Base-by-base conservation (phyloP, 2,888 invertebrate species). In the Drosophila hamatofila region DNA sequence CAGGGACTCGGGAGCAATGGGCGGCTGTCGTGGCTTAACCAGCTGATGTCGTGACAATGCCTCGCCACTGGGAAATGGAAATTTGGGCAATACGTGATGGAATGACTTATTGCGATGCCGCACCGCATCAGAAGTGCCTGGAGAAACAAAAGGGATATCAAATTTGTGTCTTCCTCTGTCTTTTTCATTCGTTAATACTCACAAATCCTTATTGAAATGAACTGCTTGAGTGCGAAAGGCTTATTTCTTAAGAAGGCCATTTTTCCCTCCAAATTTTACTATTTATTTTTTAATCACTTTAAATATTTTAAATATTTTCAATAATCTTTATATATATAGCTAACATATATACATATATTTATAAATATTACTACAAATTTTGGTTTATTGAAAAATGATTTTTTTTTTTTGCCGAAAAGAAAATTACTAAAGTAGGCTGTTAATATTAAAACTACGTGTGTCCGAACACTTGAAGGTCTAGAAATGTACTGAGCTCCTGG, bases 31-130 rank as follows among this genome's bases (percentile, higher is more conserved):
- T 2, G 64, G 30, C 46, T 44, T 72, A 0, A 60, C 48, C 23
- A 48, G 1, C 18, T 65, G 72, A 61, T 57, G 56, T 0, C 61
- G 16, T 0, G 58, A 12, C 23, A n/a, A 3, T 9, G 44, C 0
- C 3, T 55, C 42, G 4, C n/a, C n/a, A 3, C 23, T 25, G 2
- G 72, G 72, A 44, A 16, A 73, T 4, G 71, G 71, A 44, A 73
- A 71, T 25, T 39, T 64, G 0, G 71, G 56, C 21, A 52, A 3
- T 11, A 23, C 16, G 11, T 49, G 41, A 1, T 62, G 35, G 11
- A 56, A 35, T 2, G 58, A 39, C 2, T 39, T 52, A 21, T 41
- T 23, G 9, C 51, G 62, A 11, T 8, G 11, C 44, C 33, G 33
- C n/a, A 33, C 2, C 7, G n/a, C n/a, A 25, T 33, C 33, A 14